A percentile compares a stretch with the other conserved stretches of the same genome.
phyloP scores from a whole-genome alignment of 2,888 invertebrate species.

The Drosophila colorata region DNA sequence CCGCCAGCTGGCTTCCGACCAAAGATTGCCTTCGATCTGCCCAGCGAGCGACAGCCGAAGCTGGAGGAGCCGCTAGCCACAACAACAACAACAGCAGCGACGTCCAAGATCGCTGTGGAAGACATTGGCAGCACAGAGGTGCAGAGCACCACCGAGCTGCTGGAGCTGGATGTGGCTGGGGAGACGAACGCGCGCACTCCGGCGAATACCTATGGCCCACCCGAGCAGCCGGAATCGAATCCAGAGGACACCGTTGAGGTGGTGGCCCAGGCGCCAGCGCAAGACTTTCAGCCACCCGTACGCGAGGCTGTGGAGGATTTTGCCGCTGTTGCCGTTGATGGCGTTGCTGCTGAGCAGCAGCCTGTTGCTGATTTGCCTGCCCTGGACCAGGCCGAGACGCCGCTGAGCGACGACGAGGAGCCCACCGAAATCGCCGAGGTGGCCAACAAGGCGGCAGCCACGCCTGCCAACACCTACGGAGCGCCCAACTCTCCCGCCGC shows the following conservation, averaged over 20 bases:
- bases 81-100: conserved; percentile 39
- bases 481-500: conserved; percentile 67
- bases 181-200: conserved; percentile 64
- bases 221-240: conserved; percentile 31
- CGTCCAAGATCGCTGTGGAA: conserved; percentile 44
- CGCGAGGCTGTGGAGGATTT: conserved; percentile 77
- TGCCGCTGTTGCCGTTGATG: conserved; percentile 54
- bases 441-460: conserved; percentile 36
- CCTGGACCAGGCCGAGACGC: conserved; percentile 57
- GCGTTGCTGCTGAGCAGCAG: conserved; percentile 61
- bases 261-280: conserved; percentile 67
- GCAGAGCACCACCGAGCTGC: conserved; percentile 35
- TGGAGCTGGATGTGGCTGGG: conserved; percentile 45
- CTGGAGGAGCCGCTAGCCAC: conserved; percentile 50
- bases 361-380: conserved; percentile 83
- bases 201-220: conserved; percentile 76
- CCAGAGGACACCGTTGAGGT: conserved; percentile 63
- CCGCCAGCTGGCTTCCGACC: conserved; percentile 82
- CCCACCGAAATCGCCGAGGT: conserved; percentile 31
- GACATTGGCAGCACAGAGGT: conserved; percentile 49
- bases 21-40: conserved; percentile 76
- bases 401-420: conserved; percentile 39
- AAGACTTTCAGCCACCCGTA: conserved; percentile 81
- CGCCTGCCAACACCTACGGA: conserved; percentile 73
- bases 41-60: conserved; percentile 64